Conservation (phyloP, 2,113 vertebrate species). For the Pedionomus torquatus region DNA sequence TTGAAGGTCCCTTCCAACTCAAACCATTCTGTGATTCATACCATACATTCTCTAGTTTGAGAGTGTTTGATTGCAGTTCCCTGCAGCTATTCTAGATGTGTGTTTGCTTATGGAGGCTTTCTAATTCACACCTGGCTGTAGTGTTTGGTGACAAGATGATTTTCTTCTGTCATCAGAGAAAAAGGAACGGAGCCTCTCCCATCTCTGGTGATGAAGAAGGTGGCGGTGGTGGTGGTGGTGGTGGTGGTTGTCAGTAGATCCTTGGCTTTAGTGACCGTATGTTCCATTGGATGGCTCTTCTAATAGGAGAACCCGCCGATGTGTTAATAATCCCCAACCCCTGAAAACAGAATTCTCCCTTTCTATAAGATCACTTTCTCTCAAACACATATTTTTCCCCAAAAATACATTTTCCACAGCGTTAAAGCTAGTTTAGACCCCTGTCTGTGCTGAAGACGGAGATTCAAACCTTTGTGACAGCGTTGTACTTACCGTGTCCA, state of each 20-base stretch:
- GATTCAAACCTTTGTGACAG: not conserved
- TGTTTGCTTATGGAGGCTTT: not conserved
- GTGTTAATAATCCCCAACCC: not conserved
- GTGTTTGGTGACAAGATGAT: no score
- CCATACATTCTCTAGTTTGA: accelerated
- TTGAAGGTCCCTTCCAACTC: no score
- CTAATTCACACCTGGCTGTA: not conserved
- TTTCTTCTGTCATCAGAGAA: not conserved
- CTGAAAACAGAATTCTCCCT: not conserved
- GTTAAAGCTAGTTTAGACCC: not conserved
- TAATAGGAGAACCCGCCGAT: accelerated
- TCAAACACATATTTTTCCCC: accelerated
- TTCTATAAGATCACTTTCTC: not conserved
- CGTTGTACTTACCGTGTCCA: accelerated
- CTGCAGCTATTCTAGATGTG: accelerated
- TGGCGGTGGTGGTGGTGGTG: accelerated
- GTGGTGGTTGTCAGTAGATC: not conserved
- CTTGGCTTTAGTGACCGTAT: not conserved
- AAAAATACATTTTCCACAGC: accelerated
- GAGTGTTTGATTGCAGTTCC: not conserved
- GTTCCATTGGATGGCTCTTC: not conserved
- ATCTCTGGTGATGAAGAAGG: not conserved
- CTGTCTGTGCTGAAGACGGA: not conserved
- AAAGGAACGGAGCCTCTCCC: accelerated
- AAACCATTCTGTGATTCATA: no score